phyloP scores from a whole-genome alignment of 2,888 invertebrate genomes.

The Gibbula magus region DNA sequence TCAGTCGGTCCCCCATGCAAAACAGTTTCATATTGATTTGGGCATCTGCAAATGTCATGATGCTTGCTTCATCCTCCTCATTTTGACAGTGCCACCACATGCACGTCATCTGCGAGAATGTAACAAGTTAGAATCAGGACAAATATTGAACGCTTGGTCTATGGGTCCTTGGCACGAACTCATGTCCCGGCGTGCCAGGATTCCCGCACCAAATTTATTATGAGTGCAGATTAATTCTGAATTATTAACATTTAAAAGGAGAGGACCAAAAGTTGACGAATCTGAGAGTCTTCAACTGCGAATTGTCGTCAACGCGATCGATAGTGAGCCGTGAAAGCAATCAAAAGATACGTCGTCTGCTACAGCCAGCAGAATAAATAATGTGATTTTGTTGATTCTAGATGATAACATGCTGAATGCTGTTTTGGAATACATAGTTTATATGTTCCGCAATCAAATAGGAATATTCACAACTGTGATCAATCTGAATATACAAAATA shows the following conservation, averaged over 20 bases:
- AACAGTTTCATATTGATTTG: conserved; percentile 1
- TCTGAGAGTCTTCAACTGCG: conserved; percentile 13
- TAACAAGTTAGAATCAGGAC: conserved; percentile 17
- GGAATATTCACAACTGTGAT: neutral
- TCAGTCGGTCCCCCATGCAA: neutral
- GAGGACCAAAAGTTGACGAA: conserved; percentile 19
- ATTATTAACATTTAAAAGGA: conserved; percentile 23
- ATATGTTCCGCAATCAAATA: neutral
- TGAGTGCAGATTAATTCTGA: conserved; percentile 18
- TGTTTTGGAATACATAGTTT: conserved; percentile 13
- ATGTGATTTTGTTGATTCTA: neutral
- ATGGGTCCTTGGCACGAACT: neutral
- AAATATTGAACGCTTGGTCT: neutral
- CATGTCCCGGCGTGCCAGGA: neutral
- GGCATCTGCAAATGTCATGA: conserved; percentile 22
- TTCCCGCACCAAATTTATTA: conserved; percentile 6
- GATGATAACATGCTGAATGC: neutral
- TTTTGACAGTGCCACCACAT: conserved; percentile 25
- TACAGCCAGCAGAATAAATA: conserved; percentile 10
- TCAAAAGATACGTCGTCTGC: conserved; percentile 23
- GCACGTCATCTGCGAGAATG: neutral
- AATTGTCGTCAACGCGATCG: conserved; percentile 16
- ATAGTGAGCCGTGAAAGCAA: conserved; percentile 3
- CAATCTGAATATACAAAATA: neutral
- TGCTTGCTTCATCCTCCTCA: conserved; percentile 6